A percentile compares a stretch with the other conserved stretches of the same genome.
These are phyloP conservation scores for Gopherus flavomarginatus DNA, from an alignment of 2,113 vertebrate genomes.

Conservation along the genomic window DNA sequence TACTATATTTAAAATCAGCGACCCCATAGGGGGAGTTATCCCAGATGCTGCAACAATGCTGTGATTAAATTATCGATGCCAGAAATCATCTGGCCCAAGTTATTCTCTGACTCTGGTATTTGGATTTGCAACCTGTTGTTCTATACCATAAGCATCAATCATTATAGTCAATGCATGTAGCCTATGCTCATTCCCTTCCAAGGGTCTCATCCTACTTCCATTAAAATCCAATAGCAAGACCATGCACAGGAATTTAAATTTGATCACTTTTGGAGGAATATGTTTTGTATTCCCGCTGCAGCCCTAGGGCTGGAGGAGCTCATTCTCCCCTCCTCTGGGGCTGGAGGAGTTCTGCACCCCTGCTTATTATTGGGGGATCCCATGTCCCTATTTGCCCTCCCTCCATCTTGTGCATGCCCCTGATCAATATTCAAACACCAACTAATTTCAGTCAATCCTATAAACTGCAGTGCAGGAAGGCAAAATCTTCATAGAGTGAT, in stretches of 20 bases:
- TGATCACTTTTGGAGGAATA: no score
- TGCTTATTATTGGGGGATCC: no score
- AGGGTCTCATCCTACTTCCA: not conserved
- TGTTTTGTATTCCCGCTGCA: no score
- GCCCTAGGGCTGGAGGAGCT: no score
- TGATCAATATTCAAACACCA: not conserved
- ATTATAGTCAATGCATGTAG: not conserved
- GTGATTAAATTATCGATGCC: not conserved
- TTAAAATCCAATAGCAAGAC: not conserved
- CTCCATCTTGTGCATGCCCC: no score
- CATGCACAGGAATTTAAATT: no score
- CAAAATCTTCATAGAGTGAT: not conserved
- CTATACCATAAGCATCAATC: not conserved
- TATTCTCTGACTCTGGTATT: not conserved
- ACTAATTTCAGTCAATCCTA: not conserved
- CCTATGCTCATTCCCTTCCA: not conserved
- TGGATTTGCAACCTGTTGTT: not conserved
- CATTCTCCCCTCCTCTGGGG: no score
- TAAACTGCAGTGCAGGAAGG: not conserved
- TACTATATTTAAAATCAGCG: not conserved
- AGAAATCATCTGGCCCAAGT: not conserved
- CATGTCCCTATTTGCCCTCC: no score
- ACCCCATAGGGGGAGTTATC: not conserved
- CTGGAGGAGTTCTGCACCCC: no score
- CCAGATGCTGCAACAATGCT: not conserved